phyloP scores from a whole-genome alignment of 2,797 vertebrate species.

The Pseudochaenichthys georgianus region DNA sequence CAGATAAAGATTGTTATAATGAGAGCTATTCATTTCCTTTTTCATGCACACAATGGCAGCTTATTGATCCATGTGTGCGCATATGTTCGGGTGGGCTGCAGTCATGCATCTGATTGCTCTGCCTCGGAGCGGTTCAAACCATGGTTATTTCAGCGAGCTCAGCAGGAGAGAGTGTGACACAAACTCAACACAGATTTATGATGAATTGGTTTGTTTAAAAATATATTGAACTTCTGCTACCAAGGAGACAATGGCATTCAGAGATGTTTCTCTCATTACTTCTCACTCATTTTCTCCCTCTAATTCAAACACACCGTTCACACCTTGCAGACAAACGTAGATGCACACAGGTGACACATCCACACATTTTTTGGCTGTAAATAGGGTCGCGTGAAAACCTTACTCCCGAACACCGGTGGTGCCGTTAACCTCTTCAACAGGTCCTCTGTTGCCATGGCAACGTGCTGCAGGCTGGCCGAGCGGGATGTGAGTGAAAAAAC shows the following conservation, averaged over 20 bases:
- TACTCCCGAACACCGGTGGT: conserved; percentile 41
- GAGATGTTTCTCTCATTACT: conserved; percentile 29
- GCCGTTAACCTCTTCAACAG: conserved; percentile 78
- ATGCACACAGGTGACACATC: neutral
- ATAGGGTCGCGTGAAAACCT: conserved; percentile 56
- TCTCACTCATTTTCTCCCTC: conserved; percentile 25
- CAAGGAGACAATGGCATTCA: conserved; percentile 37
- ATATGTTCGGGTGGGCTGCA: conserved; percentile 13
- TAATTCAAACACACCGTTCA: conserved; percentile 12
- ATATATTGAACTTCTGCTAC: conserved; percentile 48
- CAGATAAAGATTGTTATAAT: conserved; percentile 18
- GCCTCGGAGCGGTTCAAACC: conserved; percentile 30
- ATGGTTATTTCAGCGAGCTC: conserved; percentile 29
- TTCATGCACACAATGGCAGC: conserved; percentile 16
- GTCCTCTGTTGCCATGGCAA: conserved; percentile 83
- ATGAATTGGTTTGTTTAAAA: conserved; percentile 54
- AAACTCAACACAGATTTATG: conserved; percentile 34
- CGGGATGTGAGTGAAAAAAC: conserved; percentile 59
- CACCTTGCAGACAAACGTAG: conserved; percentile 5
- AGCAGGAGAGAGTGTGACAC: conserved; percentile 39
- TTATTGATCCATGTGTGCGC: conserved; percentile 30
- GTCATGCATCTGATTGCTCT: conserved; percentile 51
- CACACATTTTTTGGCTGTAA: conserved; percentile 19
- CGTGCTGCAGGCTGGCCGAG: conserved; percentile 65
- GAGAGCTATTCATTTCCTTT: conserved; percentile 15